These are phyloP conservation scores for Lepisosteus osseus DNA, from an alignment of 2,113 vertebrate species.

Conservation along the genomic window DNA sequence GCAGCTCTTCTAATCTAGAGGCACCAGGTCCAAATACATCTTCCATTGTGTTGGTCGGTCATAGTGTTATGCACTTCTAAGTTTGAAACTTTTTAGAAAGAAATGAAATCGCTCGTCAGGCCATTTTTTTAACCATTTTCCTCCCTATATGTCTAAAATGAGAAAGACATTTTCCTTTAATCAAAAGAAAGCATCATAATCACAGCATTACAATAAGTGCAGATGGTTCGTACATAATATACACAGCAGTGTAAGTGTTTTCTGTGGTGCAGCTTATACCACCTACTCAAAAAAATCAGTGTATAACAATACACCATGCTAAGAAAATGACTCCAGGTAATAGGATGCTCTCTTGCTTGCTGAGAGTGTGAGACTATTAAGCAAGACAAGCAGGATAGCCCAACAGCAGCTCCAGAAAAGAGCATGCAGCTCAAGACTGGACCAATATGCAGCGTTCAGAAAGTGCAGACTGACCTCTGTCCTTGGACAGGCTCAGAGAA, in stretches of 20 bases:
- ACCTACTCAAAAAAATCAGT: background rate
- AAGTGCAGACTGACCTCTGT: no score
- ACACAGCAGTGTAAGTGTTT: background rate
- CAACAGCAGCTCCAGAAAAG: background rate
- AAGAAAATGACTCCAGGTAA: conserved; percentile 10
- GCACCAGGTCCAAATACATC: no score
- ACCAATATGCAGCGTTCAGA: no score
- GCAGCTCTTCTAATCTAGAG: no score
- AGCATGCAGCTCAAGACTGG: background rate
- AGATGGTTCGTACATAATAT: background rate
- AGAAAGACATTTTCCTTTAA: background rate
- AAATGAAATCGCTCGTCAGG: no score
- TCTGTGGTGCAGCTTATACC: background rate
- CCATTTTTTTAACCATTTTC: no score
- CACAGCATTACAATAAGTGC: background rate
- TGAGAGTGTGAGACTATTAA: background rate
- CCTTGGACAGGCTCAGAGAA: no score
- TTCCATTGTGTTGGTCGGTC: no score
- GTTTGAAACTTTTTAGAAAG: no score
- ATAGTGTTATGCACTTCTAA: no score
- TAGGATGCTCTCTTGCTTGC: background rate
- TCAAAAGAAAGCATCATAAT: background rate
- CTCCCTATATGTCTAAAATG: no score
- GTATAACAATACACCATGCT: background rate
- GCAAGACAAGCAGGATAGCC: background rate